Percentiles rank a stretch among this genome's conserved stretches.
phyloP scores from a whole-genome alignment of 2,113 vertebrate genomes.

The Trogon melanurus region DNA sequence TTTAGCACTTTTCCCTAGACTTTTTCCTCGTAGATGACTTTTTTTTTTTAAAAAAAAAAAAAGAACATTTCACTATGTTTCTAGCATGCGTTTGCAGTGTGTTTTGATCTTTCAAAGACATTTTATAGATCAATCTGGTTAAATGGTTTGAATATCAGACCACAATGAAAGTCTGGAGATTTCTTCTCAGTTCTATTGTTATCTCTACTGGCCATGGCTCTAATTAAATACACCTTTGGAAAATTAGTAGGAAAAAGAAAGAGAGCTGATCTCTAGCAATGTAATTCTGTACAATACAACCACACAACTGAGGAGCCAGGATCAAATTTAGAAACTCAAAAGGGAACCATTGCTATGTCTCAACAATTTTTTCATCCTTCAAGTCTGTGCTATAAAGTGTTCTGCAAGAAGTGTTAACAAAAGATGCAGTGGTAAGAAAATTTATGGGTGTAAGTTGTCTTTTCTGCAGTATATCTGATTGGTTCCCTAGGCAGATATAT shows the following conservation, averaged over 20 bases:
- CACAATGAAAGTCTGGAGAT: background rate
- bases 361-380: background rate
- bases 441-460: background rate
- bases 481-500: background rate
- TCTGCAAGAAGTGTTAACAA: background rate
- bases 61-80: background rate
- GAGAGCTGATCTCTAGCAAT: background rate
- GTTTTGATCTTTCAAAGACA: background rate
- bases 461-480: background rate
- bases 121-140: background rate
- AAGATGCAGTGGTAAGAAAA: background rate
- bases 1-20: background rate
- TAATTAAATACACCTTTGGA: background rate
- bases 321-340: background rate
- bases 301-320: background rate
- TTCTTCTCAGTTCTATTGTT: background rate
- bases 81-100: background rate
- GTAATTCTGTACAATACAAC: background rate
- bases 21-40: background rate
- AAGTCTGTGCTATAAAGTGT: background rate
- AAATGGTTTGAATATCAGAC: background rate
- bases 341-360: background rate
- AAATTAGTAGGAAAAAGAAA: background rate
- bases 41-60: no score
- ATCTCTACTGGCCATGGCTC: background rate